Evolutionary conservation across 1,140 invertebrate species (phyloP).

Genomic region (Zaprionus tsacasi): DNA sequence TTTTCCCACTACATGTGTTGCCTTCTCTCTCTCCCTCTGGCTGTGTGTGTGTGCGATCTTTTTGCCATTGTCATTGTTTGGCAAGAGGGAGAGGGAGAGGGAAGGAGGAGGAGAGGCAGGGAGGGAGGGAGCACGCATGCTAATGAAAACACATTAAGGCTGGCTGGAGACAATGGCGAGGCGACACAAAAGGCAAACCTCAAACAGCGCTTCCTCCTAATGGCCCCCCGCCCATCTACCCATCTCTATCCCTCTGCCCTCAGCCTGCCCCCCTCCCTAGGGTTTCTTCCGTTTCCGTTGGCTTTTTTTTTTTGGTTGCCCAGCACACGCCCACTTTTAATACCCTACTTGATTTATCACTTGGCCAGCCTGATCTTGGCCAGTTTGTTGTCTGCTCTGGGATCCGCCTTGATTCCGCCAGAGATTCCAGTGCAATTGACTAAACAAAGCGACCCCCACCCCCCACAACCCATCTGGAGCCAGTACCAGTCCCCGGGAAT

Average conservation of each 20-base stretch:
- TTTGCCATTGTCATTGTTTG: constrained; percentile 45
- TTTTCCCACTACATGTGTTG: constrained; percentile 13
- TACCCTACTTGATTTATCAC: constrained; percentile 51
- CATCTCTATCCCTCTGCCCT: not conserved
- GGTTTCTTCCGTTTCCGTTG: constrained; percentile 23
- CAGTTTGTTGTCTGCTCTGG: not conserved
- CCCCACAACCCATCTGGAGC: no score
- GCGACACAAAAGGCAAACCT: constrained; percentile 70
- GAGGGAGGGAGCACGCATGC: constrained; percentile 36
- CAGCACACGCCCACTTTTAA: constrained; percentile 45
- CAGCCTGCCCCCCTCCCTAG: constrained; percentile 48
- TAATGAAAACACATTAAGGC: constrained; percentile 59
- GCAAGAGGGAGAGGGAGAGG: not conserved
- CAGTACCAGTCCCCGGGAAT: constrained; percentile 6
- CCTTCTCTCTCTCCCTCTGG: not conserved
- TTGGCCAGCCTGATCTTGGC: not conserved
- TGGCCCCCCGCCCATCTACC: constrained; percentile 1
- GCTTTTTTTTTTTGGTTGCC: not conserved
- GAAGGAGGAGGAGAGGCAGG: not conserved
- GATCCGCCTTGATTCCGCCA: not conserved
- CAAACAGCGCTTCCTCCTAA: constrained; percentile 48
- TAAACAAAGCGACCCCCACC: constrained; percentile 40
- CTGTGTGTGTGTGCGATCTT: constrained; percentile 18
- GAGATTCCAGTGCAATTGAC: constrained; percentile 43
- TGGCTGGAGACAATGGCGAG: constrained; percentile 23